These are phyloP conservation scores for Diadromus collaris DNA, from an alignment of 2,888 invertebrate species.

Conservation along the genomic window DNA sequence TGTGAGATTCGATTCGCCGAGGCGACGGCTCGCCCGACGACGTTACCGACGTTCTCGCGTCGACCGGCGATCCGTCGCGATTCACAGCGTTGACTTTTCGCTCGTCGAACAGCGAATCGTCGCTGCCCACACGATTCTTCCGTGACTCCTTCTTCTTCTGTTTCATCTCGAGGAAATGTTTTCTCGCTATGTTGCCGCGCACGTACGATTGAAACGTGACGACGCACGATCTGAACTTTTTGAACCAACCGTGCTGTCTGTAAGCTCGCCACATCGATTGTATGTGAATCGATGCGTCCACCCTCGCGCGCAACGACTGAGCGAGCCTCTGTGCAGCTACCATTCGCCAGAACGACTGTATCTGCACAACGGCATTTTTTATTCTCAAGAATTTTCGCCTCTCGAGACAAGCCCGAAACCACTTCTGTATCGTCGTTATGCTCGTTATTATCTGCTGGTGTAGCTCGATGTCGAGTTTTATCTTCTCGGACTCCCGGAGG, in stretches of 20 bases:
- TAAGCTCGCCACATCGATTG: conserved; percentile 91
- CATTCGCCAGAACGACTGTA: conserved; percentile 89
- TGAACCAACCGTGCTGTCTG: conserved; percentile 85
- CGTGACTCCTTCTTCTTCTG: conserved; percentile 58
- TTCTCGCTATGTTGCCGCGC: conserved; percentile 85
- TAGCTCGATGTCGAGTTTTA: conserved; percentile 93
- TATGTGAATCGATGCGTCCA: conserved; percentile 84
- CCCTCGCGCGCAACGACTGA: conserved; percentile 81
- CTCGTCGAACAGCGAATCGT: conserved; percentile 39
- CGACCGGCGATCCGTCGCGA: conserved; percentile 23
- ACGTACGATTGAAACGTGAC: conserved; percentile 88
- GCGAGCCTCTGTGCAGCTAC: conserved; percentile 83
- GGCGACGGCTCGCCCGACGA: conserved; percentile 58
- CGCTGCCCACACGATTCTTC: conserved; percentile 5
- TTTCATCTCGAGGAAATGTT: conserved; percentile 81
- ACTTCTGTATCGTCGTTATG: conserved; percentile 94
- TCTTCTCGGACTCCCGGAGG: conserved; percentile 96
- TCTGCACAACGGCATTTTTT: conserved; percentile 86
- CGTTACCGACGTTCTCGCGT: background rate
- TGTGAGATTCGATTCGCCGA: conserved; percentile 66
- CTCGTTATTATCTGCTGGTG: conserved; percentile 97
- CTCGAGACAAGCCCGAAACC: conserved; percentile 92
- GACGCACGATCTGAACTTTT: conserved; percentile 83
- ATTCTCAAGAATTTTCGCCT: conserved; percentile 89
- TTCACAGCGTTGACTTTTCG: conserved; percentile 11